Evolutionary conservation across 1,140 invertebrate species (phyloP).

Genomic region (Saxidomus purpurata): DNA sequence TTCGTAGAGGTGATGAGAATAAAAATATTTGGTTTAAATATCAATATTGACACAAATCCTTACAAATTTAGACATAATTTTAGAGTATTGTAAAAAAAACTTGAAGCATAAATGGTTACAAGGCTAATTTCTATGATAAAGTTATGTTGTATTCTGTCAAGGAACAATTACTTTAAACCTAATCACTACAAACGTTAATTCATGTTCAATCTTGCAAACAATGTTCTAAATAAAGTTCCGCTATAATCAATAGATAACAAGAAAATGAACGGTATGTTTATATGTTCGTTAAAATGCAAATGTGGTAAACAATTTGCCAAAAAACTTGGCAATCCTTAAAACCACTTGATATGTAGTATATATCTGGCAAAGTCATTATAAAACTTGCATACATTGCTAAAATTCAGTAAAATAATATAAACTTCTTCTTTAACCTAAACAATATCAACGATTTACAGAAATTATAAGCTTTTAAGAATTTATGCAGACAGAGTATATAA

Average conservation of each 20-base stretch:
- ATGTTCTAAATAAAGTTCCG: neutral
- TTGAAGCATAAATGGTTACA: neutral
- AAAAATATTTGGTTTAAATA: neutral
- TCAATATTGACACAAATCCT: constrained; percentile 7
- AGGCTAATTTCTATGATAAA: neutral
- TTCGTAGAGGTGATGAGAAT: neutral
- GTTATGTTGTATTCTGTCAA: neutral
- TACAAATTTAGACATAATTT: no score
- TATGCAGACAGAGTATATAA: no score
- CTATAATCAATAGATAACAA: neutral
- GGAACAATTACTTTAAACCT: neutral
- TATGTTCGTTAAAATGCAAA: constrained; percentile 30
- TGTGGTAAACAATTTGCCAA: neutral
- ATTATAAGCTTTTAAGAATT: no score
- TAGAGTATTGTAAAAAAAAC: no score
- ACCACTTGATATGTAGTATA: neutral
- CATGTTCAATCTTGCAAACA: constrained; percentile 23
- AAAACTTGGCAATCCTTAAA: neutral
- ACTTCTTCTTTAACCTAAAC: neutral
- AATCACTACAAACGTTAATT: constrained; percentile 3
- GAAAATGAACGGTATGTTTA: neutral
- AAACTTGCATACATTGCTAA: neutral
- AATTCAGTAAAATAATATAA: neutral
- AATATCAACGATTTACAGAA: neutral
- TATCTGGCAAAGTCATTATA: neutral